Evolutionary conservation across 2,888 invertebrate species (phyloP).

Genomic region (Drosophila leonis): DNA sequence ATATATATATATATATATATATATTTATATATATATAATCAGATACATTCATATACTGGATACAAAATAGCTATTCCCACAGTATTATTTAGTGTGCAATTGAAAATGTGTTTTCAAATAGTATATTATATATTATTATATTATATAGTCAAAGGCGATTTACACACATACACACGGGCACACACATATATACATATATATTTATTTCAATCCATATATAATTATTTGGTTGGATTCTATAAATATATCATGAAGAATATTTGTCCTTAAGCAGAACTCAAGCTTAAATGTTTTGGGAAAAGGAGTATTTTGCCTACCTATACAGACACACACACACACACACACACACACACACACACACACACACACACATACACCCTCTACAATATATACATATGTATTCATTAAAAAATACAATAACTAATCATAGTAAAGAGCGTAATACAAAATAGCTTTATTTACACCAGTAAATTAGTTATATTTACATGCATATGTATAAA

Average conservation of each 20-base stretch:
- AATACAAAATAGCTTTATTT: slow-evolving; percentile 71
- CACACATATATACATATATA: neutral
- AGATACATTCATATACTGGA: slow-evolving; percentile 23
- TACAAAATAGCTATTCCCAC: slow-evolving; percentile 46
- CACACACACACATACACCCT: neutral
- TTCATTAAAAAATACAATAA: slow-evolving; percentile 58
- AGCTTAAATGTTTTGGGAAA: slow-evolving; percentile 21
- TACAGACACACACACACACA: slow-evolving; percentile 4
- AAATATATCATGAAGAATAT: neutral
- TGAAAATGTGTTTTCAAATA: slow-evolving; percentile 33
- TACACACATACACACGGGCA: neutral
- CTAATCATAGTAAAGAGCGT: slow-evolving; percentile 58
- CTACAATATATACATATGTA: slow-evolving; percentile 34
- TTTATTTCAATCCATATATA: slow-evolving; percentile 6
- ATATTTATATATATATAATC: too few species aligned
- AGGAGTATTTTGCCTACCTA: slow-evolving; percentile 1
- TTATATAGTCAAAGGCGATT: neutral
- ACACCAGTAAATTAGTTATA: slow-evolving; percentile 68
- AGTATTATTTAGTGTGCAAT: slow-evolving; percentile 61
- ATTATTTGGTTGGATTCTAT: slow-evolving; percentile 5
- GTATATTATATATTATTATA: slow-evolving; percentile 28
- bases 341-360: slow-evolving; percentile 1
- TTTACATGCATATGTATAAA: slow-evolving; percentile 47
- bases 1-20: slow-evolving; percentile 13
- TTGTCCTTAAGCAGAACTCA: slow-evolving; percentile 16